Evolutionary conservation across 2,888 invertebrate genomes (phyloP).

Genomic region (Tricholauxania praeusta): DNA sequence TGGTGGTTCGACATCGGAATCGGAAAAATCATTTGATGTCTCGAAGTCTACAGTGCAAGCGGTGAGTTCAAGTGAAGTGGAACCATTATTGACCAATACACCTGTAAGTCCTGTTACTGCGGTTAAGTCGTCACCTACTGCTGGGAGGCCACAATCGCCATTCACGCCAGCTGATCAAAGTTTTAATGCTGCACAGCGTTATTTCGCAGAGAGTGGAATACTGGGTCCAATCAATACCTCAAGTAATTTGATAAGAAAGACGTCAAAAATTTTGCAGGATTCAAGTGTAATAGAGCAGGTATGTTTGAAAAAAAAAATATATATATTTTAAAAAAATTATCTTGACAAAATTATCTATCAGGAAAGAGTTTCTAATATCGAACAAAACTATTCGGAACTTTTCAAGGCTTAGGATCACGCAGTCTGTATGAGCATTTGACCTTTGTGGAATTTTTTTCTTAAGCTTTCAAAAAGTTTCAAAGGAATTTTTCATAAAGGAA

Average conservation of each 20-base stretch:
- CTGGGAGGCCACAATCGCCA: neutral
- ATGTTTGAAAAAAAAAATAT: conserved; percentile 28
- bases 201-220: conserved; percentile 59
- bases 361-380: no score
- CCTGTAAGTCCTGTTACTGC: conserved; percentile 10
- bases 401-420: no score
- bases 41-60: neutral
- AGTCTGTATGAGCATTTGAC: no score
- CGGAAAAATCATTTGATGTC: conserved; percentile 47
- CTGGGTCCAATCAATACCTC: conserved; percentile 55
- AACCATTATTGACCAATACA: conserved; percentile 12
- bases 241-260: conserved; percentile 53
- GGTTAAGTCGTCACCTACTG: neutral
- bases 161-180: conserved; percentile 39
- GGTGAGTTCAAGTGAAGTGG: neutral
- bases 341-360: no score
- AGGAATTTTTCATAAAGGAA: no score
- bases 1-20: conserved; percentile 52
- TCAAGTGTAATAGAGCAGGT: conserved; percentile 57
- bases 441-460: no score
- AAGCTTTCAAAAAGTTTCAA: no score
- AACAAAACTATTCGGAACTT: no score
- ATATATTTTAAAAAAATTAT: no score
- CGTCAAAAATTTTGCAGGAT: conserved; percentile 59
- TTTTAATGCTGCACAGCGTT: conserved; percentile 57